Evolutionary conservation across 2,797 vertebrate species (phyloP).

Genomic region (Myoxocephalus aenaeus): DNA sequence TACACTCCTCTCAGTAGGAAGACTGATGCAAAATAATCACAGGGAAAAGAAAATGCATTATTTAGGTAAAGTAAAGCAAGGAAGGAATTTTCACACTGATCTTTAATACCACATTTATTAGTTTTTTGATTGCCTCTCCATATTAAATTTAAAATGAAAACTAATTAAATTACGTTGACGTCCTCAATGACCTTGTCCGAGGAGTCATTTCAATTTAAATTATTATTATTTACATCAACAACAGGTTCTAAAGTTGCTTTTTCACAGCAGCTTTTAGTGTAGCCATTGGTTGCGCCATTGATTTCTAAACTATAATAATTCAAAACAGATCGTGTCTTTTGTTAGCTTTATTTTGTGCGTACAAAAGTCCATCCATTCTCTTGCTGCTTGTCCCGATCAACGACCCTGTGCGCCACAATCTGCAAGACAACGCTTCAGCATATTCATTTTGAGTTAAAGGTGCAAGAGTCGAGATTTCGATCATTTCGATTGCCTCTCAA

Average conservation of each 20-base stretch:
- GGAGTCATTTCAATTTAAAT: neutral
- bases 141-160: neutral
- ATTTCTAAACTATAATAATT: neutral
- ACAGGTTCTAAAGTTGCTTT: neutral
- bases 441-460: too few species aligned
- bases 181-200: neutral
- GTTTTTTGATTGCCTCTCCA: neutral
- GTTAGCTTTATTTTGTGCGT: neutral
- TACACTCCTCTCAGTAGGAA: conserved; percentile 20
- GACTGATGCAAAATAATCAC: conserved; percentile 11
- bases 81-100: neutral
- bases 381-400: neutral
- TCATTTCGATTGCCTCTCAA: too few species aligned
- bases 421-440: neutral
- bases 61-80: neutral
- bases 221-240: neutral
- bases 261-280: neutral
- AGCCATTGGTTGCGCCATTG: neutral
- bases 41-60: neutral
- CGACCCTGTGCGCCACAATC: neutral
- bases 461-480: too few species aligned
- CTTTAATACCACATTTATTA: neutral
- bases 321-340: neutral
- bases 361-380: neutral
- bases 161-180: neutral